Base-by-base conservation (phyloP, 2,888 invertebrate species). In the Drosophila prolongata region DNA sequence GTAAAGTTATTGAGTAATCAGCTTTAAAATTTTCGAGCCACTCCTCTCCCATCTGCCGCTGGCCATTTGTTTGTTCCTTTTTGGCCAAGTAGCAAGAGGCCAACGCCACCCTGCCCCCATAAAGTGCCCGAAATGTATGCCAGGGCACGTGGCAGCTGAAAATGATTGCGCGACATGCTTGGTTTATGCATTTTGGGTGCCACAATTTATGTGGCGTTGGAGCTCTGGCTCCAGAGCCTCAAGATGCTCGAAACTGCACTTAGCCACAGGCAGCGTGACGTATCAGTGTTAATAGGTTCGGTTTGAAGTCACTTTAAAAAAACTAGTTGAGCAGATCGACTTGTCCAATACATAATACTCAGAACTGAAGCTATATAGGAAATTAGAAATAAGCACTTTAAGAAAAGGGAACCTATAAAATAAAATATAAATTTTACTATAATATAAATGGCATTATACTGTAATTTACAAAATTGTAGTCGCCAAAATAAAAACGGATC, bases 91-190 rank as follows among this genome's bases (percentile, higher is more conserved):
- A 57, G 64, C 30, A 43, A 38, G 49, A n/a, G 66, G 43, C 50
- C 52, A 44, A 24, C 64, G 24, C 37, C 35, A 40, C 14, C 27
- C 35, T 11, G n/a, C 43, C 74, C 60, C 78, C 82, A 83, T 88
- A 83, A 83, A 83, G 88, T 83, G 87, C 84, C 71, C 80, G 76
- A 88, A 83, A 87, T 83, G 84, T 88, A 83, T 83, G 83, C 89
- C 62, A 71, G 58, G 80, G 83, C 89, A 83, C 89, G 89, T 83
- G 83, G 88, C 89, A 90, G 89, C 90, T 90, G 90, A 89, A 90
- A 90, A 90, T 89, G 90, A 89, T 89, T 85, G 90, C 87, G 89
- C 90, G 89, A 90, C 90, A 90, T 80, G 83, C 87, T 87, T 90
- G 89, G 87, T 90, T 89, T 90, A 89, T 90, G 90, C 81, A 84